Evolutionary conservation across 2,113 vertebrate genomes (phyloP), one percentile per base, ranked within the genome.

Genomic region (Brachyistius frenatus): DNA sequence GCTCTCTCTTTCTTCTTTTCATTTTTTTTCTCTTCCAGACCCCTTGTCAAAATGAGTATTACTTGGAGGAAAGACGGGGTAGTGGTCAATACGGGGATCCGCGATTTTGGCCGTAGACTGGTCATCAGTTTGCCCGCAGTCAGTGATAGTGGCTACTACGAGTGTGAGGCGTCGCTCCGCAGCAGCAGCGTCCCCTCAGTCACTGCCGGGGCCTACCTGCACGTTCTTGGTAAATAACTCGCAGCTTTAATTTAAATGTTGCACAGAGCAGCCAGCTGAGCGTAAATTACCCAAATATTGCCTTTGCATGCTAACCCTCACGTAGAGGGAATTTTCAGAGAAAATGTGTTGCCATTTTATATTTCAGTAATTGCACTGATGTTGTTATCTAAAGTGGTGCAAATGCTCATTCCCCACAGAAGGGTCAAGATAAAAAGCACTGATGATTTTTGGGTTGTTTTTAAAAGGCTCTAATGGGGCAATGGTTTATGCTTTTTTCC

Each of bases 41-140:
- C 98, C 0, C 95, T 99, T 64, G 96, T 97, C 76, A 99, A 98
- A 87, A 95, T 99, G 86, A 96, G 94, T 77, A 95, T 99, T 68
- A 82, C 96, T 10, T 99, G 98, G 98, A 96, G 95, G 92, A 99
- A 98, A 88, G 95, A 98, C 0, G 97, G 98, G 2, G 85, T 53
- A 0, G 89, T 92, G 32, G 83, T 99, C 76, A 95, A 89, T 7
- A 93, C 94, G 0, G 97, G 98, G 36, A 93, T 99, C 87, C 96
- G 97, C 0, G 96, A 98, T 93, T 97, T 96, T 64, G 96, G 95
- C 83, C 97, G 97, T 13, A 92, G 97, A 15, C 91, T 99, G 88
- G 97, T 97, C 86, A 94, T 99, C 92, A 93, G 96, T 44, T 93
- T 93, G 88, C 97, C 97, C 1, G 55, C 86, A 0, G 89, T 96